Conservation (phyloP, 2,113 vertebrate species). For the Pedionomus torquatus region DNA sequence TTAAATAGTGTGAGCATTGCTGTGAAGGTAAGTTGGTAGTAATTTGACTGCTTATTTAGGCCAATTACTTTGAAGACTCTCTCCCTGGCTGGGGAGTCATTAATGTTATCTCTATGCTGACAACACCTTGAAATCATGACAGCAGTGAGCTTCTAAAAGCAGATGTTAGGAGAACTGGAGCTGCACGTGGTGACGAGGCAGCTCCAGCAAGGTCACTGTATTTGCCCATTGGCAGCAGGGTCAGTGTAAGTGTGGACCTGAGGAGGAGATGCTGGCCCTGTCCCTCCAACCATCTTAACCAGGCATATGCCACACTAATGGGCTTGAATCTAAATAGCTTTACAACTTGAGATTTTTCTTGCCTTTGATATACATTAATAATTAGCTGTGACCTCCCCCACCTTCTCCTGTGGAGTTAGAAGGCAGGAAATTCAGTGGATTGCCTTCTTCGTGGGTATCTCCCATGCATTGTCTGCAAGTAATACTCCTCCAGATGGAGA, state of each 20-base stretch:
- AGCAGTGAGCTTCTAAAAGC: not conserved
- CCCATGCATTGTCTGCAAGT: not conserved
- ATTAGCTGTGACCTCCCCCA: not conserved
- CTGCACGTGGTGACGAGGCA: rapidly evolving
- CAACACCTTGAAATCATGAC: not conserved
- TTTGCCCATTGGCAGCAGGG: not conserved
- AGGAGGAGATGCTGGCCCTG: not conserved
- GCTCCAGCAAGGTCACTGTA: not conserved
- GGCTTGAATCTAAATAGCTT: not conserved
- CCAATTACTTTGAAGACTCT: not conserved
- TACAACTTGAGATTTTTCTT: not conserved
- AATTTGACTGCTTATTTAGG: not conserved
- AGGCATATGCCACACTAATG: not conserved
- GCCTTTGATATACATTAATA: not conserved
- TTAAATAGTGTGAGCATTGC: not conserved
- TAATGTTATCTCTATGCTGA: not conserved
- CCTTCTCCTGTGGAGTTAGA: not conserved
- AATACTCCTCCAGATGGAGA: not conserved
- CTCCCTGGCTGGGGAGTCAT: not conserved
- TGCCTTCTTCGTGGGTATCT: not conserved
- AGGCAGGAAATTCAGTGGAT: not conserved
- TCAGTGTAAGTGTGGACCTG: not conserved
- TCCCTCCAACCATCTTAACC: rapidly evolving
- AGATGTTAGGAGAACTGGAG: not conserved
- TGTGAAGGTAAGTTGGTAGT: not conserved